phyloP scores from a whole-genome alignment of 2,797 vertebrate genomes.

The Chaetodon trifasciatus region DNA sequence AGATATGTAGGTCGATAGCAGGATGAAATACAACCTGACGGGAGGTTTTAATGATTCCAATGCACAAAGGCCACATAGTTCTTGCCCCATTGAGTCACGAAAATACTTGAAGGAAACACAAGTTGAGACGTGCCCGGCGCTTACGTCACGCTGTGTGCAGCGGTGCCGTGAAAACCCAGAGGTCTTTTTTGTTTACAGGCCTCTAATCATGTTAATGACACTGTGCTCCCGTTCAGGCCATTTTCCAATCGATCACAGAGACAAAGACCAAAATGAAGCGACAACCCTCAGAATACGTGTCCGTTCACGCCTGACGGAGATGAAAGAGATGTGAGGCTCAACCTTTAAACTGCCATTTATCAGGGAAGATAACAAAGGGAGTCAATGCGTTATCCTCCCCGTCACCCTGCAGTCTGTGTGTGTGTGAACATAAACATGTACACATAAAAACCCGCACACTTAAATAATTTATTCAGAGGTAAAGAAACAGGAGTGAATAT shows the following conservation, averaged over 20 bases:
- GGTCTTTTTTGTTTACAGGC: constrained; percentile 60
- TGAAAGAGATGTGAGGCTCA: constrained; percentile 63
- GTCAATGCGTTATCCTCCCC: constrained; percentile 47
- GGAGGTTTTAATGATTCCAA: constrained; percentile 63
- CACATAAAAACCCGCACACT: constrained; percentile 28
- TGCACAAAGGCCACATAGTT: constrained; percentile 56
- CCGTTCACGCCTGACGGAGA: constrained; percentile 50
- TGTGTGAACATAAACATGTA: constrained; percentile 27
- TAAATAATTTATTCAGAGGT: constrained; percentile 56
- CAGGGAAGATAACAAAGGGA: constrained; percentile 59
- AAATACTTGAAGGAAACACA: constrained; percentile 56
- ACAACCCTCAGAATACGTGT: constrained; percentile 36
- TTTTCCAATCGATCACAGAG: constrained; percentile 60
- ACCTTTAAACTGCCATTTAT: constrained; percentile 74
- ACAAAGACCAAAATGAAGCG: constrained; percentile 46
- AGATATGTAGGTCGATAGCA: constrained; percentile 64
- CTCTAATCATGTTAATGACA: constrained; percentile 64
- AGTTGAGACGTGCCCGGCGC: constrained; percentile 50
- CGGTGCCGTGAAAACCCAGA: constrained; percentile 19
- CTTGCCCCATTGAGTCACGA: constrained; percentile 44
- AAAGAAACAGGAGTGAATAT: constrained; percentile 28
- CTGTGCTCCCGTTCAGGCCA: constrained; percentile 12
- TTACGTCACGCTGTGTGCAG: constrained; percentile 9
- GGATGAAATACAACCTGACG: constrained; percentile 71
- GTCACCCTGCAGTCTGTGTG: constrained; percentile 27